Percentiles rank a stretch among this genome's conserved stretches.
phyloP scores from a whole-genome alignment of 2,797 vertebrate genomes.

The Glossophaga mutica region DNA sequence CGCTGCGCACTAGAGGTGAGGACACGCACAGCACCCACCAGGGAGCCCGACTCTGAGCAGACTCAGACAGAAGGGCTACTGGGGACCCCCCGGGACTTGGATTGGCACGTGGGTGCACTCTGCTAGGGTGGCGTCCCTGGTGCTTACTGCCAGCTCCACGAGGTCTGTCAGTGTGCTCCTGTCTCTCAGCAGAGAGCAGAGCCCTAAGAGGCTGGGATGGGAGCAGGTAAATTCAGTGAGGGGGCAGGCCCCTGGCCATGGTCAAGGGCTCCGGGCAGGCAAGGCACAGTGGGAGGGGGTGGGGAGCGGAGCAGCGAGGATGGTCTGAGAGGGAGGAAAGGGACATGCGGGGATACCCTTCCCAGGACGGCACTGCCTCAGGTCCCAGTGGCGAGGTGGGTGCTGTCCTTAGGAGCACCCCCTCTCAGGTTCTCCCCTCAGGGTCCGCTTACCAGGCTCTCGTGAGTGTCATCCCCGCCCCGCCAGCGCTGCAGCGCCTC shows the following conservation, averaged over 20 bases:
- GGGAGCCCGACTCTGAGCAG: neutral
- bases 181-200: neutral
- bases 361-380: neutral
- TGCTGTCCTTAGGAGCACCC: neutral
- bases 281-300: neutral
- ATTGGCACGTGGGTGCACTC: rapidly evolving
- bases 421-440: neutral
- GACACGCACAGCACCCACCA: neutral
- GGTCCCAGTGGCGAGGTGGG: neutral
- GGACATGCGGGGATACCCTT: neutral
- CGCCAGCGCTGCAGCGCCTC: neutral
- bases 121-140: neutral
- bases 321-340: neutral
- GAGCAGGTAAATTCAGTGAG: neutral
- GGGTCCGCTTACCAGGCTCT: neutral
- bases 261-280: neutral
- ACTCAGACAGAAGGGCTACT: neutral
- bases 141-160: neutral
- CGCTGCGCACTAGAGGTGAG: neutral
- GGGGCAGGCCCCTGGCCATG: neutral
- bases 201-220: neutral
- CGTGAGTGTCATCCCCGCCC: neutral
- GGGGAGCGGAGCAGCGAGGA: neutral
- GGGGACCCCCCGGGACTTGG: neutral
- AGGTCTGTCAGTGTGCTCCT: neutral